Conservation (phyloP, 2,113 vertebrate species). For the Tringa solitaria region DNA sequence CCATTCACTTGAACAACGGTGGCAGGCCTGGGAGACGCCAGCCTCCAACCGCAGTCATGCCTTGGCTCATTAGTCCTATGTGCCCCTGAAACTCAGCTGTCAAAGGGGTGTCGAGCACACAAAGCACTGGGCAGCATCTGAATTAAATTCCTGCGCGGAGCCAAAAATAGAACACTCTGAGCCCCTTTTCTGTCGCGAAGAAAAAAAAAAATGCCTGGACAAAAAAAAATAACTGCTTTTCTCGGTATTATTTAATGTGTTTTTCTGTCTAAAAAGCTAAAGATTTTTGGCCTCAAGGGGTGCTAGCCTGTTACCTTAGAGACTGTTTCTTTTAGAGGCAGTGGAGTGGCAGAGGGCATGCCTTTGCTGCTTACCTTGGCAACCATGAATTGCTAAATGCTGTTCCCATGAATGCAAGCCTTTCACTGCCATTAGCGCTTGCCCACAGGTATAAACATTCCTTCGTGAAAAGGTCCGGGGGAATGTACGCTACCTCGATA, state of each 20-base stretch:
- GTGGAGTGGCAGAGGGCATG: conserved; percentile 74
- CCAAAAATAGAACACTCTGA: conserved; percentile 65
- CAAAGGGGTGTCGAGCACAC: conserved; percentile 35
- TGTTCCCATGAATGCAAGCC: conserved; percentile 80
- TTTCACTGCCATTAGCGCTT: conserved; percentile 77
- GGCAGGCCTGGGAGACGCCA: conserved; percentile 49
- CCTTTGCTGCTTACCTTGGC: conserved; percentile 83
- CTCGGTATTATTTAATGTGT: conserved; percentile 61
- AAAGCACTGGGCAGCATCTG: conserved; percentile 40
- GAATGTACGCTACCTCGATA: conserved; percentile 74
- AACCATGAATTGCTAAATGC: conserved; percentile 67
- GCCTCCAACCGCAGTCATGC: conserved; percentile 18
- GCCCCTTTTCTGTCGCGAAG: conserved; percentile 5
- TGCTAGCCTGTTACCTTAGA: conserved; percentile 75
- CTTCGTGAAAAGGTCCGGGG: conserved; percentile 70
- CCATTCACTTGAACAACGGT: conserved; percentile 50
- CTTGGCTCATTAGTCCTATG: conserved; percentile 54
- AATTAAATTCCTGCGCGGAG: conserved; percentile 52
- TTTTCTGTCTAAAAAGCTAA: conserved; percentile 64
- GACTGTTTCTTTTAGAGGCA: conserved; percentile 74
- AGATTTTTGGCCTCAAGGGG: conserved; percentile 73
- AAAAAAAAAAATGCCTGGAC: neutral
- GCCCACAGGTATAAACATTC: conserved; percentile 81
- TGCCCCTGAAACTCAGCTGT: conserved; percentile 57
- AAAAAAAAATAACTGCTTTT: conserved; percentile 44